Evolutionary conservation across 2,888 invertebrate genomes (phyloP).

Genomic region (Lordiphosa fenestrarum): DNA sequence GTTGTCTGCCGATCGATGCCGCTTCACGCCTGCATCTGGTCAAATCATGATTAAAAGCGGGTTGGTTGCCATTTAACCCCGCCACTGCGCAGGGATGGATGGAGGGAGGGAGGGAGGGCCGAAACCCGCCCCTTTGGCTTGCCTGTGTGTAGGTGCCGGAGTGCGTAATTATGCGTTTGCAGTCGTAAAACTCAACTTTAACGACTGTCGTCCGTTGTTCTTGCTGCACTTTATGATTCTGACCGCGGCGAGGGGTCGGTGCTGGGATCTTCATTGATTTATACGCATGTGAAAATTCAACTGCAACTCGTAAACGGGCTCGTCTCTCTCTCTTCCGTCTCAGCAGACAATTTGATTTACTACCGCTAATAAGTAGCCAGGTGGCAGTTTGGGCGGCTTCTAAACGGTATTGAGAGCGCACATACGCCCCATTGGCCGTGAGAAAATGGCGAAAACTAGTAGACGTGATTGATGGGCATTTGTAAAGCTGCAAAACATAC

Average conservation of each 20-base stretch:
- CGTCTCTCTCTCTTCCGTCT: conserved; percentile 17
- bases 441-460: conserved; percentile 1
- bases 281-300: conserved; percentile 61
- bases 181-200: conserved; percentile 72
- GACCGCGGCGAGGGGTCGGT: conserved; percentile 10
- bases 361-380: conserved; percentile 41
- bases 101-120: conserved; percentile 5
- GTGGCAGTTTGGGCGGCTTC: conserved; percentile 33
- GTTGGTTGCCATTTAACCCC: conserved; percentile 32
- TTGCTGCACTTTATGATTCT: conserved; percentile 37
- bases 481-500: not conserved
- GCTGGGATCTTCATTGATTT: conserved; percentile 54
- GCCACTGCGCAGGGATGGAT: conserved; percentile 13
- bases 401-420: conserved; percentile 24
- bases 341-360: conserved; percentile 37
- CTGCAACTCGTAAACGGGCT: conserved; percentile 27
- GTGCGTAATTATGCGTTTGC: conserved; percentile 63
- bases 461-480: not conserved
- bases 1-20: conserved; percentile 21
- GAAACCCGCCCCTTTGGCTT: conserved; percentile 31
- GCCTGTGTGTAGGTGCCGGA: conserved; percentile 51
- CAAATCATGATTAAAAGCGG: conserved; percentile 26
- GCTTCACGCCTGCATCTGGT: conserved; percentile 68
- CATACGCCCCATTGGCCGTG: conserved; percentile 56
- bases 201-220: conserved; percentile 34